Evolutionary conservation across 2,113 vertebrate species (phyloP), one percentile per base, ranked within the genome.

Genomic region (Ivindomyrus marchei): DNA sequence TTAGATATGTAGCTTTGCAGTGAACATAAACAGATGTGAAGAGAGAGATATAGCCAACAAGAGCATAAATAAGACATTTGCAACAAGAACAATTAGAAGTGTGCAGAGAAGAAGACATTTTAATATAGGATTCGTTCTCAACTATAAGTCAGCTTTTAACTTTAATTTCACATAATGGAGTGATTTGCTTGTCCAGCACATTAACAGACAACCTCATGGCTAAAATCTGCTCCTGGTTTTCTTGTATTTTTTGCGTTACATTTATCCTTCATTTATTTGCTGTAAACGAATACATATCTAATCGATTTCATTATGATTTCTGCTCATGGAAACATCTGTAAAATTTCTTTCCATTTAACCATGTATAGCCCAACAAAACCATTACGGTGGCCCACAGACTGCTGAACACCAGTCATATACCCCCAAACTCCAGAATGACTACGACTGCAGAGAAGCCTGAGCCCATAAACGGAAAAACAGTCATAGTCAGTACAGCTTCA

Each of bases 321-420:
- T 19, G 13, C 74, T 80, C 11, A 39, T 80, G 74, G 74, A 39
- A 39, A 42, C 31, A 19, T 42, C 36, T 42, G 74, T 15, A 80
- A 19, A 7, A 39, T 39, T 7, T 77, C 21, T 45, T 84, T 84
- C 7, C 39, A 84, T 45, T 84, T 84, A 84, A 47, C 19, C 80
- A 84, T 46, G 9, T 47, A 47, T 77, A 91, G 89, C 86, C 89
- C 88, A 92, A 92, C 91, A 87, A 92, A 90, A 89, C 91, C 84
- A 92, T 56, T 85, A 46, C 27, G 21, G 90, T 88, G 74, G 9
- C 3, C 7, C 70, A 39, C 88, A 52, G 45, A 42, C 24, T 11
- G 21, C n/a, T 4, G 24, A 46, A 77, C 24, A 36, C 58, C 85
- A 42, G 50, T 42, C 45, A 77, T 17, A 56, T 10, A 49, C 83